Conservation (phyloP, 2,888 invertebrate genomes). For the Philhelius pedissequus region DNA sequence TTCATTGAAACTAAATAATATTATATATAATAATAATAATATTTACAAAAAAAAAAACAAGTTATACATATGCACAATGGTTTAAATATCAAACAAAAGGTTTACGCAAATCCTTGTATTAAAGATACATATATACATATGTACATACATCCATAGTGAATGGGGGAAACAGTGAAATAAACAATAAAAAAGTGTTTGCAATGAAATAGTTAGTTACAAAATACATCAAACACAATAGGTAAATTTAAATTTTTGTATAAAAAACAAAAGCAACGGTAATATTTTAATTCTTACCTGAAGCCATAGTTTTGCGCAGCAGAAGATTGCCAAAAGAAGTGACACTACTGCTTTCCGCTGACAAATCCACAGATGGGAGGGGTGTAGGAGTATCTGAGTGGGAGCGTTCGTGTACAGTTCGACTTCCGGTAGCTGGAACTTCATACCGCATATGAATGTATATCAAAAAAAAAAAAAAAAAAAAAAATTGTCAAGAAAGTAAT, state of each 20-base stretch:
- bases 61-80: too few relatives aligned
- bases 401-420: conserved; percentile 88
- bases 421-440: conserved; percentile 73
- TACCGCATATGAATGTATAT: background rate
- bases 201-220: conserved; percentile 9
- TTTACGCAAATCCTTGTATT: background rate
- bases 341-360: conserved; percentile 96
- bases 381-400: conserved; percentile 94
- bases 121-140: too few relatives aligned
- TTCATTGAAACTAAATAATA: background rate
- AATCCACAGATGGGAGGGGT: conserved; percentile 90
- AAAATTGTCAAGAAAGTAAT: background rate
- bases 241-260: background rate
- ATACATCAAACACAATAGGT: background rate
- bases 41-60: background rate
- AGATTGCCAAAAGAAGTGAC: conserved; percentile 95
- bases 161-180: background rate
- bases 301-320: conserved; percentile 90
- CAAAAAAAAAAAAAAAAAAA: conserved; percentile 54
- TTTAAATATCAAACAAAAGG: background rate
- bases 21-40: background rate
- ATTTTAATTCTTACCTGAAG: conserved; percentile 81
- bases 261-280: background rate
- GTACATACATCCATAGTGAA: too few relatives aligned
- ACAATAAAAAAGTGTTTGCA: background rate